phyloP scores from a whole-genome alignment of 2,113 vertebrate genomes.

The Scolopax mira region DNA sequence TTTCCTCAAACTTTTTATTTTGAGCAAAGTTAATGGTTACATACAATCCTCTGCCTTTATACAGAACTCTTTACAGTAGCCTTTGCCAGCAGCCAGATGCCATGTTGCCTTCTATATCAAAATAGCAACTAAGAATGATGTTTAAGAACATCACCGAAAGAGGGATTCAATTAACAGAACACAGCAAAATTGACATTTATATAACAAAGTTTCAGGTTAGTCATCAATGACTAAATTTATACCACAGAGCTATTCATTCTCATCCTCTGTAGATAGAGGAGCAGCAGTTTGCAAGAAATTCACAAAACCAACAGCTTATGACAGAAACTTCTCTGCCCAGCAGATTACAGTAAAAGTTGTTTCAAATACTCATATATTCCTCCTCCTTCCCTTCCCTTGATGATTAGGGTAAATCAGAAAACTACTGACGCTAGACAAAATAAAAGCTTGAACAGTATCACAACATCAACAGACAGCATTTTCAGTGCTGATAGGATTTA shows the following conservation, averaged over 20 bases:
- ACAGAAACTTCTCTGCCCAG: neutral
- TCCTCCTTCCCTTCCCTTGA: neutral
- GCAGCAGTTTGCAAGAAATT: neutral
- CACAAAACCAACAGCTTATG: neutral
- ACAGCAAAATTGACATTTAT: neutral
- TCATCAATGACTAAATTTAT: conserved; percentile 23
- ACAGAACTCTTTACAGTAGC: neutral
- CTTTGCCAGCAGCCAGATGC: neutral
- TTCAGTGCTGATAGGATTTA: neutral
- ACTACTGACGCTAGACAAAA: neutral
- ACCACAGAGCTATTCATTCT: neutral
- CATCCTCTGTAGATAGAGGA: neutral
- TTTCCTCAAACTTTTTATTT: neutral
- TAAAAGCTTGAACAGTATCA: neutral
- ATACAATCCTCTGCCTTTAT: neutral
- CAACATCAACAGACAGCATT: neutral
- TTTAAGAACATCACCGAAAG: neutral
- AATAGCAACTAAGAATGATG: neutral
- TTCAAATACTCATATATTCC: neutral
- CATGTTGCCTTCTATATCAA: conserved; percentile 1
- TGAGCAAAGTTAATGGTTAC: neutral
- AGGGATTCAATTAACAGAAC: neutral
- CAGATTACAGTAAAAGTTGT: neutral
- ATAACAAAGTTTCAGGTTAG: conserved; percentile 3
- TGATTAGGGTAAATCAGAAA: neutral